Conservation (phyloP, 2,113 vertebrate species). For the Psophia crepitans region DNA sequence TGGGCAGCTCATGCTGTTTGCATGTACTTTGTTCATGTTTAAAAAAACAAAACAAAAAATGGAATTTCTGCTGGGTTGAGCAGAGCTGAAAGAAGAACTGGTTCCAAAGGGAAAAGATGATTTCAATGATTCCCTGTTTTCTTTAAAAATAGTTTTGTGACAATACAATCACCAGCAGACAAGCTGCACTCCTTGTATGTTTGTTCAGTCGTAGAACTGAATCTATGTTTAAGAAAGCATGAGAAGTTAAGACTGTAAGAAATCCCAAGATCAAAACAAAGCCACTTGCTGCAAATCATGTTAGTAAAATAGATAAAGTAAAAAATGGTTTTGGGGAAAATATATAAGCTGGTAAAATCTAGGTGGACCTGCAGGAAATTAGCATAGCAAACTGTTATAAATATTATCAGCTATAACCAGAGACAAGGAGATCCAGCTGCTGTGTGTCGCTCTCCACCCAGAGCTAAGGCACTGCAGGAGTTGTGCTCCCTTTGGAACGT, state of each 20-base stretch:
- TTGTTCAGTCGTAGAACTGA: background rate
- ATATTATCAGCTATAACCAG: background rate
- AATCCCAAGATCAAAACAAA: constrained; percentile 38
- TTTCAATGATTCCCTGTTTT: background rate
- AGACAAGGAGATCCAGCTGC: background rate
- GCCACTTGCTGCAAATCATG: background rate
- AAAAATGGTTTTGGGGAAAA: background rate
- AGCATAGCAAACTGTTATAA: background rate
- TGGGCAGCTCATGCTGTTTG: background rate
- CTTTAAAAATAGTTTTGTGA: background rate
- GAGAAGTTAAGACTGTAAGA: background rate
- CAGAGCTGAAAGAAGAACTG: background rate
- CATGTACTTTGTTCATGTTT: background rate
- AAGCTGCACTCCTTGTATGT: background rate
- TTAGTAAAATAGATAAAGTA: background rate
- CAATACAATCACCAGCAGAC: background rate
- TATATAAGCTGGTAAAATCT: background rate
- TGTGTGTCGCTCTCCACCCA: background rate
- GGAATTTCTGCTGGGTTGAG: background rate
- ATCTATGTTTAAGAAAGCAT: background rate
- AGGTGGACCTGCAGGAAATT: background rate
- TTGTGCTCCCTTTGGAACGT: background rate
- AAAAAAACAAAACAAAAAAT: no score
- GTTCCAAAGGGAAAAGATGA: background rate
- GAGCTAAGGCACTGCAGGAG: background rate